Percentiles rank a stretch among this genome's conserved stretches.
Conservation (phyloP, 2,797 vertebrate genomes). For the Spinibarbus caldwelli region DNA sequence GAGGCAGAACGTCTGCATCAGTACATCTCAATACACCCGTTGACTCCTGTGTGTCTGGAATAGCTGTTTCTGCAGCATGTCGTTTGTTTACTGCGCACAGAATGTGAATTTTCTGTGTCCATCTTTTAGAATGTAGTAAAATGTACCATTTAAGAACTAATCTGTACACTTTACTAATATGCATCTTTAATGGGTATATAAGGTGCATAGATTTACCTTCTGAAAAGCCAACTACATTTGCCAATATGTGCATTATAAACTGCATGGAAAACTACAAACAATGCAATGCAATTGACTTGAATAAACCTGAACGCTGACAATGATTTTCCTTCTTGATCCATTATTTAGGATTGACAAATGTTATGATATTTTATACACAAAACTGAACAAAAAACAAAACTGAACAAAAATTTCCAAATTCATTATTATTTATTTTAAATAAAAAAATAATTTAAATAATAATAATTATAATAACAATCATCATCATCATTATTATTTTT, state of each 20-base stretch:
- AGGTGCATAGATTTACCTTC: neutral
- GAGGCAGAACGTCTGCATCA: neutral
- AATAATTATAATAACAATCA: too few relatives aligned
- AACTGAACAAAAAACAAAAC: too few relatives aligned
- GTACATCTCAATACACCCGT: neutral
- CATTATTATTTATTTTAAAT: too few relatives aligned
- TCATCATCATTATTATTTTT: too few relatives aligned
- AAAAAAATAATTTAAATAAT: too few relatives aligned
- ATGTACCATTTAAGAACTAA: neutral
- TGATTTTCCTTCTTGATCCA: neutral
- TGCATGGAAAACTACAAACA: neutral
- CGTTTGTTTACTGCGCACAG: neutral
- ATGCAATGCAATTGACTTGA: neutral
- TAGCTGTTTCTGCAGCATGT: neutral
- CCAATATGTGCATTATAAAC: neutral
- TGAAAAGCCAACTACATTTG: neutral
- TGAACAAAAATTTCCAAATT: too few relatives aligned
- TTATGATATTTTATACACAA: neutral
- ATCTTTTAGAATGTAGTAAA: neutral
- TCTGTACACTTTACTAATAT: neutral
- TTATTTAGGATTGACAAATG: neutral
- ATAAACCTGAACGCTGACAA: neutral
- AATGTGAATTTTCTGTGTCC: neutral
- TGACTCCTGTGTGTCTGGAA: slow-evolving; percentile 12
- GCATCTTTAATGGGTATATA: neutral